Evolutionary conservation across 2,797 vertebrate species (phyloP).

Genomic region (Cynopterus sphinx): DNA sequence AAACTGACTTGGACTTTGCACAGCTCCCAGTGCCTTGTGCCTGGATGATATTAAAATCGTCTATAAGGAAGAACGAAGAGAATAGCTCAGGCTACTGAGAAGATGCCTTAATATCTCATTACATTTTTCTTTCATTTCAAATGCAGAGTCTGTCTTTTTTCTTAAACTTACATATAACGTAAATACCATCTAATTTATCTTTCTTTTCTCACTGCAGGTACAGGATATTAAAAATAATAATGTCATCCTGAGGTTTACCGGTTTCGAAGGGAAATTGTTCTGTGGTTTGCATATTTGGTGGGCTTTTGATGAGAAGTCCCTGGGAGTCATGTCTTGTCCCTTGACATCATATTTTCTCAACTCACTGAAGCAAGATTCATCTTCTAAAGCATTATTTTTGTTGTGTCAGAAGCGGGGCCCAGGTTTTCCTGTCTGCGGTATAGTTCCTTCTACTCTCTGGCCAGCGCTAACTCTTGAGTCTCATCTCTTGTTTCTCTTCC

Average conservation of each 20-base stretch:
- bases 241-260: background rate
- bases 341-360: background rate
- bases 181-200: background rate
- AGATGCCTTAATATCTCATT: background rate
- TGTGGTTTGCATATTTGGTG: background rate
- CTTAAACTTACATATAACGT: background rate
- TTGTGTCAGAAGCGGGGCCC: background rate
- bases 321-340: background rate
- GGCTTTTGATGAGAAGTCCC: background rate
- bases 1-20: background rate
- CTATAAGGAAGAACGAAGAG: background rate
- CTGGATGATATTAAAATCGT: background rate
- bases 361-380: background rate
- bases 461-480: background rate
- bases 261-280: background rate
- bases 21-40: background rate
- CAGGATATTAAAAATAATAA: conserved; percentile 16
- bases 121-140: conserved; percentile 9
- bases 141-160: background rate
- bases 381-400: background rate
- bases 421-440: background rate
- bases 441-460: background rate
- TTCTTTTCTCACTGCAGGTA: background rate
- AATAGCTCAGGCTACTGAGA: background rate
- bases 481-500: background rate